Base-by-base conservation (phyloP, 1,140 invertebrate genomes). In the Parapsyche elsis region DNA sequence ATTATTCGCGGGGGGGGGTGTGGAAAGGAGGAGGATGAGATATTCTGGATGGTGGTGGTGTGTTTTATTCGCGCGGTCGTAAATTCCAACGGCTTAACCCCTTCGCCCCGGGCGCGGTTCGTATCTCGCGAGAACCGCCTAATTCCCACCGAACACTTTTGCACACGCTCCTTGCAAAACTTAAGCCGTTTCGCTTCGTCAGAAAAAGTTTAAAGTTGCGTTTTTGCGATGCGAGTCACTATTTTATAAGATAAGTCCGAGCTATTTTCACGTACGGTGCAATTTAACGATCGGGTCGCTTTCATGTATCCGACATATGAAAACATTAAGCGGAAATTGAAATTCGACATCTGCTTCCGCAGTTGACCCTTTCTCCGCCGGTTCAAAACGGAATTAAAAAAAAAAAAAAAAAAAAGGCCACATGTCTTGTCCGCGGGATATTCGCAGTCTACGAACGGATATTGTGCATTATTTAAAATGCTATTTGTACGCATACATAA, bases 11-110 rank as follows among this genome's bases (percentile, higher is more conserved):
- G 23, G 64, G 10, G 10, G 24, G 0, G 64, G 24, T 53, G 12
- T 53, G 57, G 16, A 21, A 19, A 21, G 16, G 57, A 9, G 14
- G 16, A 0, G 16, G 0, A 5, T 9, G 14, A 21, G 30, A 38
- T 38, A 38, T n/a, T n/a, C n/a, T n/a, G n/a, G n/a, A n/a, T 7
- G 14, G n/a, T 19, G 57, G 16, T 61, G 10, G 64, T n/a, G 64
- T 30, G 64, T 67, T 67, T 67, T 67, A 67, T 67, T 26, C 64
- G 64, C 21, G 24, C 64, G 64, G 64, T 67, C 64, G 24, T 67
- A 67, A 67, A 67, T 67, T 67, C 24, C 21, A 23, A 14, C 24
- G 64, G 64, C 64, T 67, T 67, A 67, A 67, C 64, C 64, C 64
- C 64, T 12, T 67, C 64, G 64, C 64, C 14, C 23, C 64, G 23